Evolutionary conservation across 1,140 invertebrate genomes (phyloP).

Genomic region (Lamellibrachia luymesi): DNA sequence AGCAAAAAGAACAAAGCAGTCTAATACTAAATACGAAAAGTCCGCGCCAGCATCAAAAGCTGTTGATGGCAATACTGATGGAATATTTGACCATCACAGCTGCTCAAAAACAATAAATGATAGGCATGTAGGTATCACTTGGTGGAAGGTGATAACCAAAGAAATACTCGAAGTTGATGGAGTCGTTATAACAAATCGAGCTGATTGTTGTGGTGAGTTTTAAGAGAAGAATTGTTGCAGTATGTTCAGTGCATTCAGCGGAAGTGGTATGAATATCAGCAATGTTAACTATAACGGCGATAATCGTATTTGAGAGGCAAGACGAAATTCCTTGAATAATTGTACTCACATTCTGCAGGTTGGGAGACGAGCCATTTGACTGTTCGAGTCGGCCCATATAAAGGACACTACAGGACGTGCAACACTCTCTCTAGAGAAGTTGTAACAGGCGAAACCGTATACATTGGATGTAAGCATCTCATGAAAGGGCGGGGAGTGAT

Average conservation of each 20-base stretch:
- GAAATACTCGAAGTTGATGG: not conserved
- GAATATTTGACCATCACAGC: not conserved
- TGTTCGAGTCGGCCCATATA: not conserved
- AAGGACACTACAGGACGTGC: not conserved
- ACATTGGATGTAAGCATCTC: not conserved
- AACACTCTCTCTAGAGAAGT: not conserved
- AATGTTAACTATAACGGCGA: no score
- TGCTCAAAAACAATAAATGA: not conserved
- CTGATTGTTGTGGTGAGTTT: not conserved
- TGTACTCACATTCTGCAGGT: not conserved
- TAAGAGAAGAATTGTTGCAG: not conserved
- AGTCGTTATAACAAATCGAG: not conserved
- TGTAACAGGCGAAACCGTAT: not conserved
- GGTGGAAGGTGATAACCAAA: not conserved
- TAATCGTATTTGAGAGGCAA: no score
- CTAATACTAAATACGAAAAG: not conserved
- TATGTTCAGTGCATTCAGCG: not conserved
- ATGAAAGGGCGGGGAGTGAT: not conserved
- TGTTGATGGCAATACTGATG: not conserved
- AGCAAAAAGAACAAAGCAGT: not conserved
- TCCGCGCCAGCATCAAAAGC: not conserved
- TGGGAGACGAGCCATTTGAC: not conserved
- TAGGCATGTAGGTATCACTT: not conserved
- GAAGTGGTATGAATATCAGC: not conserved
- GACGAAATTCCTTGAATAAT: not conserved